Evolutionary conservation across 2,797 vertebrate species (phyloP).

Genomic region (Pristis pectinata): DNA sequence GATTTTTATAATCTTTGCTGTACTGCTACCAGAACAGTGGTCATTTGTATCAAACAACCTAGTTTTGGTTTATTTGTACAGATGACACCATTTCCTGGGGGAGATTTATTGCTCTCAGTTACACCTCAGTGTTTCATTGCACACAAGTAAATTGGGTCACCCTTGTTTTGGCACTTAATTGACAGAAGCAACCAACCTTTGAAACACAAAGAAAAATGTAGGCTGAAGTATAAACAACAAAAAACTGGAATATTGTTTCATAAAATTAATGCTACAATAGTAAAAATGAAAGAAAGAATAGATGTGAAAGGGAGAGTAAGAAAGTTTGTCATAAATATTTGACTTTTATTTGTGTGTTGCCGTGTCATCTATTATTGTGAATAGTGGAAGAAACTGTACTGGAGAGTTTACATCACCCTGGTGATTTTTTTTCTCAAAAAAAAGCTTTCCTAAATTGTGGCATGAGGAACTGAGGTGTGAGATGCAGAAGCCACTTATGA

Average conservation of each 20-base stretch:
- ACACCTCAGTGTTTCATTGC: not conserved
- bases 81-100: not conserved
- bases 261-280: not conserved
- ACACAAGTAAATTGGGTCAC: not conserved
- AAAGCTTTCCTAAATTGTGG: not conserved
- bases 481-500: not conserved
- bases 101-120: not conserved
- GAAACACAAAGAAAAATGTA: not conserved
- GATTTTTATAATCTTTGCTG: not conserved
- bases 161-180: not conserved
- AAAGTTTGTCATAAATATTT: too few relatives aligned
- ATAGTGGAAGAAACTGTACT: too few relatives aligned
- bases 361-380: not conserved
- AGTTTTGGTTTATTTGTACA: not conserved
- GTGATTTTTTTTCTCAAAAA: not conserved
- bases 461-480: not conserved
- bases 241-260: not conserved
- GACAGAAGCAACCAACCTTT: not conserved
- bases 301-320: not conserved
- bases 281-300: not conserved
- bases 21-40: not conserved
- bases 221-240: not conserved
- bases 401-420: too few relatives aligned
- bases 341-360: not conserved
- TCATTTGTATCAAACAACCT: not conserved